phyloP scores from a whole-genome alignment of 2,888 invertebrate species.

The Nemotelus nigrinus region DNA sequence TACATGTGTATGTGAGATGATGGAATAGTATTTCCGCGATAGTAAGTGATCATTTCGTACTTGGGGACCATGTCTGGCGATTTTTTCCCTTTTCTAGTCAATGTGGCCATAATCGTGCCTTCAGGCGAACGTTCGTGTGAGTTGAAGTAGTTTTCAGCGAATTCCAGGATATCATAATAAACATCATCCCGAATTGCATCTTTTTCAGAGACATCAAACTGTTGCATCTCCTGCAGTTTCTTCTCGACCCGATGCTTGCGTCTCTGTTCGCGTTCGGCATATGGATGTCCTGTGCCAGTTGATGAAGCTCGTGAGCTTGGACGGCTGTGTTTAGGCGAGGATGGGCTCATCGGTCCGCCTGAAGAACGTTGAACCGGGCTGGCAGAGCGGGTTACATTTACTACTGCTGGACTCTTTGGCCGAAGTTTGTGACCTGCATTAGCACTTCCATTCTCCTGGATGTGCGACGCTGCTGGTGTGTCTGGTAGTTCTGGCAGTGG shows the following conservation, averaged over 20 bases:
- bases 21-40: constrained; percentile 87
- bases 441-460: constrained; percentile 50
- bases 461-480: constrained; percentile 45
- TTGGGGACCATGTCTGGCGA: constrained; percentile 84
- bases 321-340: constrained; percentile 67
- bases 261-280: constrained; percentile 78
- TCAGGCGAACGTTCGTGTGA: constrained; percentile 86
- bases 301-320: constrained; percentile 67
- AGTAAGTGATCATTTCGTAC: constrained; percentile 92
- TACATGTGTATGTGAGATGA: constrained; percentile 95
- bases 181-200: constrained; percentile 67
- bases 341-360: constrained; percentile 56
- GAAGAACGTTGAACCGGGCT: constrained; percentile 56
- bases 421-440: constrained; percentile 54
- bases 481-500: constrained; percentile 62
- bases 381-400: constrained; percentile 58
- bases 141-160: constrained; percentile 94
- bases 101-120: constrained; percentile 87
- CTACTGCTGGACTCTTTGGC: constrained; percentile 62
- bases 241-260: constrained; percentile 87
- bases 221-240: constrained; percentile 83
- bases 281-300: constrained; percentile 60
- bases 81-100: constrained; percentile 80
- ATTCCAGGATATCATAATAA: constrained; percentile 87
- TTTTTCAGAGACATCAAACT: constrained; percentile 62